phyloP scores from a whole-genome alignment of 2,113 vertebrate genomes.

The Strix aluco region DNA sequence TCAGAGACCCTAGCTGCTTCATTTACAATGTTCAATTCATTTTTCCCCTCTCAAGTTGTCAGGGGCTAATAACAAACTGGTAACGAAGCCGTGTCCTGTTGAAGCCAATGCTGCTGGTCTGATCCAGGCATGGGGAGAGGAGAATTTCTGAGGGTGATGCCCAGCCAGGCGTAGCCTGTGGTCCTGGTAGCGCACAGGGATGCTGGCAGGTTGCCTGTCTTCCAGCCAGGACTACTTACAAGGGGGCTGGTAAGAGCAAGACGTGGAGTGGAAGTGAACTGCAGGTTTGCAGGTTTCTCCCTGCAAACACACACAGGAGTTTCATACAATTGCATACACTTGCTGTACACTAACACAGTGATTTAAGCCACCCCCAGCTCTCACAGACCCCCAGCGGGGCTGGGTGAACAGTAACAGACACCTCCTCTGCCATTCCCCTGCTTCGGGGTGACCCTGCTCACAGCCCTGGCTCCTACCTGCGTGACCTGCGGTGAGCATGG shows the following conservation, averaged over 20 bases:
- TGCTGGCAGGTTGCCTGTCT: not conserved
- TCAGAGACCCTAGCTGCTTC: not conserved
- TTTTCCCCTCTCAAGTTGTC: not conserved
- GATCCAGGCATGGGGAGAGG: not conserved
- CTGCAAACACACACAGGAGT: fast-evolving
- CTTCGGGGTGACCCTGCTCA: fast-evolving
- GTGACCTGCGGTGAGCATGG: conserved; percentile 61
- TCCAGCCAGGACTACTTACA: not conserved
- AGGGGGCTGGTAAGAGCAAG: not conserved
- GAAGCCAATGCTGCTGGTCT: not conserved
- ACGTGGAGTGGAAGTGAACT: fast-evolving
- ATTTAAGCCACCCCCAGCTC: not conserved
- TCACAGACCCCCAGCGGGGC: too few species aligned
- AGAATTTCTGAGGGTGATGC: not conserved
- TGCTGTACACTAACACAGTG: fast-evolving
- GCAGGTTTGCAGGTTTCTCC: not conserved
- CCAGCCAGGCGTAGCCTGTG: not conserved
- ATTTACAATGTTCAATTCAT: not conserved
- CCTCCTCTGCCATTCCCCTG: not conserved
- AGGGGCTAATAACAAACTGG: not conserved
- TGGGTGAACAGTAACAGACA: fast-evolving
- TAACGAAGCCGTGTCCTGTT: not conserved
- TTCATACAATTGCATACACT: not conserved
- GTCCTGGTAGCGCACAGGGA: not conserved
- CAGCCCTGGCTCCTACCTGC: conserved; percentile 72